Conservation (phyloP, 2,888 invertebrate species). For the Cacoxenus indagator region DNA sequence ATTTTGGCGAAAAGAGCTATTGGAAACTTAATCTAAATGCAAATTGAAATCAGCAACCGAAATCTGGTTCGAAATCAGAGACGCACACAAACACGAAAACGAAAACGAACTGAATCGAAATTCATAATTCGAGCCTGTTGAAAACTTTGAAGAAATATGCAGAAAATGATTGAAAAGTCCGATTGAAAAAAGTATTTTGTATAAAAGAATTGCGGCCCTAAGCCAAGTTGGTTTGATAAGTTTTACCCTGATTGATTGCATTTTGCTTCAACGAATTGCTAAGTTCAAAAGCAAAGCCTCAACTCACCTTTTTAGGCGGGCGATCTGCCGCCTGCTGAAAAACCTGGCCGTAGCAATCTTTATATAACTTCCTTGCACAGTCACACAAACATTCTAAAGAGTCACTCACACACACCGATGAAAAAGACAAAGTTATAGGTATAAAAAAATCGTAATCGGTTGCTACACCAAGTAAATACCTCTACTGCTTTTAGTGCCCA, state of each 20-base stretch:
- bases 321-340: background rate
- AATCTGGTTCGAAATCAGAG: background rate
- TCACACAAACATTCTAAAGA: background rate
- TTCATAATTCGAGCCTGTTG: background rate
- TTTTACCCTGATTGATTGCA: constrained; percentile 15
- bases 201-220: background rate
- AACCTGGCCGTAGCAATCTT: background rate
- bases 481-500: background rate
- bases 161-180: background rate
- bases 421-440: background rate
- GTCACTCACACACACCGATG: background rate
- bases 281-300: background rate
- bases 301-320: background rate
- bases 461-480: too few species aligned
- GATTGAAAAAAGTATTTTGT: background rate
- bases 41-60: constrained; percentile 12
- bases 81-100: too few species aligned
- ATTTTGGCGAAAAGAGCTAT: background rate
- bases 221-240: constrained; percentile 2
- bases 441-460: too few species aligned
- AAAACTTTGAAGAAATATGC: background rate
- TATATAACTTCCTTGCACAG: constrained; percentile 12
- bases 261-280: background rate
- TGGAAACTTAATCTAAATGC: constrained; percentile 19
- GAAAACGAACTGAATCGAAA: background rate